Evolutionary conservation across 2,888 invertebrate species (phyloP).

Genomic region (Bellardia bayeri): DNA sequence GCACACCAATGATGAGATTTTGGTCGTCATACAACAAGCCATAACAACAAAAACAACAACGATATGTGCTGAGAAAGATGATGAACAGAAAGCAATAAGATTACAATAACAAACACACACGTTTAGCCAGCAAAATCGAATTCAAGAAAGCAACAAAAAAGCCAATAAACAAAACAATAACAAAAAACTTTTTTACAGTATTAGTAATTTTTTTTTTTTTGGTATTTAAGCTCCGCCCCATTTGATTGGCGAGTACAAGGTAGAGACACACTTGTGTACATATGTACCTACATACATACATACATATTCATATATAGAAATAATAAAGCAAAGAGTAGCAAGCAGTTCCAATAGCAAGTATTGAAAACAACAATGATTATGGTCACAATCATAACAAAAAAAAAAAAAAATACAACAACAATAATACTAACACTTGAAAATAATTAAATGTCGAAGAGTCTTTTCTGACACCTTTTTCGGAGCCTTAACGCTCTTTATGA

Average conservation of each 20-base stretch:
- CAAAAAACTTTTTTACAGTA: constrained; percentile 70
- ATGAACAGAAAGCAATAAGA: constrained; percentile 68
- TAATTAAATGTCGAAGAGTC: constrained; percentile 38
- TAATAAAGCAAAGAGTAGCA: constrained; percentile 12
- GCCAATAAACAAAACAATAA: constrained; percentile 67
- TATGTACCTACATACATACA: neutral
- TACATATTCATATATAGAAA: constrained; percentile 2
- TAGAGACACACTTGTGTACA: neutral
- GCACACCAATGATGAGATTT: constrained; percentile 23
- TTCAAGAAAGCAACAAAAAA: constrained; percentile 35
- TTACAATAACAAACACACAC: constrained; percentile 56
- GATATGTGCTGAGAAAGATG: constrained; percentile 43
- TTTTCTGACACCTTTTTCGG: no score
- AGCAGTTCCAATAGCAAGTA: constrained; percentile 24
- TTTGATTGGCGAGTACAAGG: constrained; percentile 80
- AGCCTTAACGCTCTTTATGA: no score
- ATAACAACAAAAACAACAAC: neutral
- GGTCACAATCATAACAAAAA: constrained; percentile 60
- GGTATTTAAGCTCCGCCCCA: constrained; percentile 81
- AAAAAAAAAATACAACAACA: constrained; percentile 15
- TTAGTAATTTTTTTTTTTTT: constrained; percentile 9
- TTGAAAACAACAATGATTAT: constrained; percentile 64
- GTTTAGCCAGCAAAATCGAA: constrained; percentile 60
- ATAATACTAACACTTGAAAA: constrained; percentile 9
- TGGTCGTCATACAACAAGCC: constrained; percentile 19